These are phyloP conservation scores for Elysia crispata DNA, from an alignment of 2,888 invertebrate genomes.

Conservation along the genomic window DNA sequence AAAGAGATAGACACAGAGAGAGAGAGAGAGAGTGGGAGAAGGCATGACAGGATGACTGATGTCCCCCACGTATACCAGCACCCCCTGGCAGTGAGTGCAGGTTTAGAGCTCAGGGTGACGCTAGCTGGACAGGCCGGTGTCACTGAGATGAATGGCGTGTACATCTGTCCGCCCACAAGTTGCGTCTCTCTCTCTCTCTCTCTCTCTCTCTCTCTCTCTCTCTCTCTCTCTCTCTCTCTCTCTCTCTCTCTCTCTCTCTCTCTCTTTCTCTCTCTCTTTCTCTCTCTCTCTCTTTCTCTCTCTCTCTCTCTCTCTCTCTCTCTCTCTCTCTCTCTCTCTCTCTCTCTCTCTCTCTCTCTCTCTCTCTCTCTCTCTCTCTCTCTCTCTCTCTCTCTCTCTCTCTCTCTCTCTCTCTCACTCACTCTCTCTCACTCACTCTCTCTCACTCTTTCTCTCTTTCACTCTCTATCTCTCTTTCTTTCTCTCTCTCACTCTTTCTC, in stretches of 20 bases:
- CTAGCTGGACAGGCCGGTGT: too few species aligned
- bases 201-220: neutral
- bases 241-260: neutral
- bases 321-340: neutral
- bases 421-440: neutral
- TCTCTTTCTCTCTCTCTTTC: neutral
- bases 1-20: constrained; percentile 11
- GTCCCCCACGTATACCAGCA: neutral
- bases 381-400: neutral
- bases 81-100: too few species aligned
- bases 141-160: too few species aligned
- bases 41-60: neutral
- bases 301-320: constrained; percentile 5
- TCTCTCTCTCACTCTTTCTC: too few species aligned
- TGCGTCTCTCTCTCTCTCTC: neutral
- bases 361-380: neutral
- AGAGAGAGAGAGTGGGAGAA: constrained; percentile 25
- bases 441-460: too few species aligned
- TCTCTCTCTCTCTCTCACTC: neutral
- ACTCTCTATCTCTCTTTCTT: too few species aligned
- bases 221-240: neutral
- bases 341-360: too few species aligned
- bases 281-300: neutral
- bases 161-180: too few species aligned
- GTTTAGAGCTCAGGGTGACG: too few species aligned